Evolutionary conservation across 2,113 vertebrate genomes (phyloP).

Genomic region (Sminthopsis crassicaudata): DNA sequence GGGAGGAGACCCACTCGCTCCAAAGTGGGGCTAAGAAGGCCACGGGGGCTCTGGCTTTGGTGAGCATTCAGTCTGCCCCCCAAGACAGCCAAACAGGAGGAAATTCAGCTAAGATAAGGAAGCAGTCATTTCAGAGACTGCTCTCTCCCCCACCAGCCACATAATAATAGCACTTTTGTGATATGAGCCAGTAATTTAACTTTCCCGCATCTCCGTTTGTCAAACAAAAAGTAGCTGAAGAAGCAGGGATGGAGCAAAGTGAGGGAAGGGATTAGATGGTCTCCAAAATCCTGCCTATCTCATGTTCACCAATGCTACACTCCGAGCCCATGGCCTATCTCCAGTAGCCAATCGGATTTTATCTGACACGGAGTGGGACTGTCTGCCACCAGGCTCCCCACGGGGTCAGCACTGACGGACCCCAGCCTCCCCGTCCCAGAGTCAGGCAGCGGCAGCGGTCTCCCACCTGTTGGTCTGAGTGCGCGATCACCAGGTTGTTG

Average conservation of each 20-base stretch:
- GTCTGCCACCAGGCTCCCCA: too few relatives aligned
- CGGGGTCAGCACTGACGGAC: too few relatives aligned
- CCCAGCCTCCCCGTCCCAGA: background rate
- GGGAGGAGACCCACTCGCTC: too few relatives aligned
- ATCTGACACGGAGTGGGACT: background rate
- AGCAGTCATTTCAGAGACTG: background rate
- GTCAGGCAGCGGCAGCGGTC: too few relatives aligned
- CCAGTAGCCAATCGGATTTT: background rate
- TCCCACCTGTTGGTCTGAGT: constrained; percentile 95
- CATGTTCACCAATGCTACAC: too few relatives aligned
- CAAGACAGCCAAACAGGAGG: background rate
- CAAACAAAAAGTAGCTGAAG: background rate
- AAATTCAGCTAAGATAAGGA: background rate
- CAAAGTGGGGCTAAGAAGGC: too few relatives aligned
- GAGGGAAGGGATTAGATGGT: background rate
- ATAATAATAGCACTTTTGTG: background rate
- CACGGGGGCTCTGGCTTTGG: too few relatives aligned
- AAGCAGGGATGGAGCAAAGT: background rate
- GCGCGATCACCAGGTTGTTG: constrained; percentile 88
- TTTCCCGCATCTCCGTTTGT: background rate
- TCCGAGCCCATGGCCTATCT: background rate
- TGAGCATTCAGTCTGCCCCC: background rate
- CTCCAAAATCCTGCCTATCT: background rate
- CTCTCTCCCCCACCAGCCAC: too few relatives aligned
- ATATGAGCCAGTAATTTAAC: background rate